These are phyloP conservation scores for Drosophila barbarae DNA, from an alignment of 2,888 invertebrate species.

Conservation along the genomic window DNA sequence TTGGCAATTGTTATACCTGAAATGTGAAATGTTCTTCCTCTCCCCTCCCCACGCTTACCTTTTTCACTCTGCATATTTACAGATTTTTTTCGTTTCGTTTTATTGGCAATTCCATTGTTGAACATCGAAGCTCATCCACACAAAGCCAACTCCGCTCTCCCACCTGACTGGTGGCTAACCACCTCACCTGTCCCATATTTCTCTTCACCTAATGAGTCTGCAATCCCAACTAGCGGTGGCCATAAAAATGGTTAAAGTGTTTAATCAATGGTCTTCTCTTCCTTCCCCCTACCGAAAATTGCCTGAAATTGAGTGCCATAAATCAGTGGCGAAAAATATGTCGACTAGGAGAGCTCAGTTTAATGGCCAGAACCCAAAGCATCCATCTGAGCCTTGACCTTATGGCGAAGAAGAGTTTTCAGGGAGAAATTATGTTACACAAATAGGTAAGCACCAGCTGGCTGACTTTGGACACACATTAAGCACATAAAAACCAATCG, in stretches of 20 bases:
- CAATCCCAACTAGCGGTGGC: constrained; percentile 8
- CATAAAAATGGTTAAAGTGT: constrained; percentile 40
- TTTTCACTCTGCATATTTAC: constrained; percentile 33
- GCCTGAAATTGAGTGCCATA: constrained; percentile 70
- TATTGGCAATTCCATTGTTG: constrained; percentile 36
- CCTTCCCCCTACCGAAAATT: neutral
- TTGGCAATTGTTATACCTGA: constrained; percentile 38
- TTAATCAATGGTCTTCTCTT: constrained; percentile 42
- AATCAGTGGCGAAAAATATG: constrained; percentile 63
- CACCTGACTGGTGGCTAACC: neutral
- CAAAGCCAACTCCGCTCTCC: neutral
- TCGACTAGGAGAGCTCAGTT: constrained; percentile 16
- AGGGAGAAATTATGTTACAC: constrained; percentile 4
- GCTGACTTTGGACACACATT: constrained; percentile 13
- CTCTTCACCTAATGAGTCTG: constrained; percentile 6
- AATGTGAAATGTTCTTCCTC: constrained; percentile 16
- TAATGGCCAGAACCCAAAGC: constrained; percentile 5
- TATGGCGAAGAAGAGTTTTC: constrained; percentile 4
- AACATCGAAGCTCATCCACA: constrained; percentile 25
- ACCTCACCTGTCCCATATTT: neutral
- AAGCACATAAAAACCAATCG: constrained; percentile 49
- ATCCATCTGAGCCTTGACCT: constrained; percentile 37
- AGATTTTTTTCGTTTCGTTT: constrained; percentile 18
- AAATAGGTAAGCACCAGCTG: constrained; percentile 7
- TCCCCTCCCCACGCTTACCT: neutral